Base-by-base conservation (phyloP, 1,140 invertebrate species). In the Cataglyphis hispanica region DNA sequence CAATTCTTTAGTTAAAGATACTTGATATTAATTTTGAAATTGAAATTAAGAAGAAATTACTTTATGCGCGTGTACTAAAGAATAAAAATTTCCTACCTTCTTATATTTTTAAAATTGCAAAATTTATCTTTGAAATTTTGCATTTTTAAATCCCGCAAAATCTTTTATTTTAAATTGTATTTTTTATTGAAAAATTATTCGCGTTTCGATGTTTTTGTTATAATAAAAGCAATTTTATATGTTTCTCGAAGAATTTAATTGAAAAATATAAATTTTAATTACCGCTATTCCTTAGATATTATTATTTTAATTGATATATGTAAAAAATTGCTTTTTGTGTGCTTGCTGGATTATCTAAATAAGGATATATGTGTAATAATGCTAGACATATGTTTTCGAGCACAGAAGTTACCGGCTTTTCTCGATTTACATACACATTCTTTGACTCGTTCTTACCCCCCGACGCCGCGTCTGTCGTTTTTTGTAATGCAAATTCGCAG, bases 401-500 rank as follows among this genome's bases (percentile, higher is more conserved):
- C 19, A 46, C 43, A 53, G 22, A 19, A 16, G 43, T 46, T 72
- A 22, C 43, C 22, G 76, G 53, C 75, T 72, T 67, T 75, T 80
- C 31, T 25, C 43, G 8, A 84, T 84, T 86, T 77, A 53, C 61
- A 74, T 50, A 31, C 34, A 7, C 61, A 22, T 34, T 76, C 72
- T 69, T 80, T 78, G 86, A 85, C 58, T 66, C 34, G 50, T 72
- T 37, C 31, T 43, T 84, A 43, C 50, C 34, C 37, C 22, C n/a
- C 27, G n/a, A 7, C 40, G 40, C 27, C 50, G 31, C n/a, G n/a
- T n/a, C n/a, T n/a, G 25, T 19, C 60, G 53, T 85, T 76, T 86
- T 72, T 63, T 58, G 61, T 81, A 77, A 90, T 81, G 87, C 80
- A 90, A 86, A 89, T 90, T 87, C 70, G n/a, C 56, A 40, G 63